phyloP scores from a whole-genome alignment of 2,797 vertebrate species.

The Pangasius djambal region DNA sequence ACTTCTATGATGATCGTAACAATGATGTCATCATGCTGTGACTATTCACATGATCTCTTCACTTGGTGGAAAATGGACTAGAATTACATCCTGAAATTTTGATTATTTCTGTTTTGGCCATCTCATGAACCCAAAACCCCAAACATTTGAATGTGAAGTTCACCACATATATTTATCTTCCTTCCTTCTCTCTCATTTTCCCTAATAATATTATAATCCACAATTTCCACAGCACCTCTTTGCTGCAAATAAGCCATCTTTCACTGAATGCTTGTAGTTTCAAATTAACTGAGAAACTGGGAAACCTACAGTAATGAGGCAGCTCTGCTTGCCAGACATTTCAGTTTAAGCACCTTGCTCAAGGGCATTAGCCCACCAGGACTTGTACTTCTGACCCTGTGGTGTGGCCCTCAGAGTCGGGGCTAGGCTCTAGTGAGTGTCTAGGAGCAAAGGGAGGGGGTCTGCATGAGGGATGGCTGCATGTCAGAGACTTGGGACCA shows the following conservation, averaged over 20 bases:
- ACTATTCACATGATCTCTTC: background rate
- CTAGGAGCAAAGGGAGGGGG: conserved; percentile 41
- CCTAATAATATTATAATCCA: background rate
- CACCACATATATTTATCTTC: background rate
- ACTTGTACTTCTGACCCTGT: conserved; percentile 47
- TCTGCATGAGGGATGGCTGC: conserved; percentile 54
- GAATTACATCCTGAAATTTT: background rate
- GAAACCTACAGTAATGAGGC: conserved; percentile 15
- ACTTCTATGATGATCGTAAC: background rate
- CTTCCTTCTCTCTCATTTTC: background rate
- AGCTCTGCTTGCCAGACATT: conserved; percentile 29
- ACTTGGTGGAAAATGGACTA: background rate
- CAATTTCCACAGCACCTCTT: background rate
- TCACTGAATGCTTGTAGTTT: background rate
- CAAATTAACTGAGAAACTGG: background rate
- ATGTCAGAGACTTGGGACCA: conserved; percentile 54
- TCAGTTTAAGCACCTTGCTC: conserved; percentile 61
- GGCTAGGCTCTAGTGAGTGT: conserved; percentile 43
- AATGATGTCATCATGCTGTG: background rate
- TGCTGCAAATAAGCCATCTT: background rate
- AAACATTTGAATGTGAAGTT: background rate
- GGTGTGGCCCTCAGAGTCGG: conserved; percentile 32
- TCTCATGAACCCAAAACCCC: background rate
- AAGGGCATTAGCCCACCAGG: conserved; percentile 63
- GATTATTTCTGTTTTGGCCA: background rate